These are phyloP conservation scores for Marcusenius ussheri DNA, from an alignment of 2,113 vertebrate species.

Conservation along the genomic window DNA sequence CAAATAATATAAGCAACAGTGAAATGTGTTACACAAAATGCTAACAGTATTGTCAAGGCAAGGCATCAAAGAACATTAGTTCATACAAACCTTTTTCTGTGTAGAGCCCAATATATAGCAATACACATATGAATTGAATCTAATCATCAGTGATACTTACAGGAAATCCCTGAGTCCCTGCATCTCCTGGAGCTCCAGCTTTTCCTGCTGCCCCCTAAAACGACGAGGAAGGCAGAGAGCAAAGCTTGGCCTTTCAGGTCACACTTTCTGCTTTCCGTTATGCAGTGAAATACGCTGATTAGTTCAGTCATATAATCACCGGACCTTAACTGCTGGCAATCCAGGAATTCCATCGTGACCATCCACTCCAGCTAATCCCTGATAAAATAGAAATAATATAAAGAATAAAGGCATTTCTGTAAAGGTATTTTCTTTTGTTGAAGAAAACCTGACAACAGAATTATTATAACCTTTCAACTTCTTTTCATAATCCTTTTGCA, in stretches of 20 bases:
- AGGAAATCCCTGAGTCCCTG: background rate
- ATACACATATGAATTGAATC: background rate
- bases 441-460: background rate
- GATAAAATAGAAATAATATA: background rate
- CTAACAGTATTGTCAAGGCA: background rate
- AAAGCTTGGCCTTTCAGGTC: background rate
- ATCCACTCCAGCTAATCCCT: slow-evolving; percentile 73
- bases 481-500: background rate
- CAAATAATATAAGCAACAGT: background rate
- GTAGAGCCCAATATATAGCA: background rate
- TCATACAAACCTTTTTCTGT: background rate
- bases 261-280: background rate
- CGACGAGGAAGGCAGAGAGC: background rate
- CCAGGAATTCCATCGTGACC: slow-evolving; percentile 71
- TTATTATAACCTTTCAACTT: background rate
- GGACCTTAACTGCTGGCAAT: slow-evolving; percentile 72
- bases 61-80: background rate
- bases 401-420: background rate
- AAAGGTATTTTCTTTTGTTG: background rate
- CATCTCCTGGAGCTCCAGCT: background rate
- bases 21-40: background rate
- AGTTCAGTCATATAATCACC: slow-evolving; percentile 13
- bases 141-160: background rate
- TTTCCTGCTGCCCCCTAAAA: background rate
- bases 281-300: background rate